A percentile compares a stretch with the other conserved stretches of the same genome.
Evolutionary conservation across 2,113 vertebrate species (phyloP).

Genomic region (Albula glossodonta): DNA sequence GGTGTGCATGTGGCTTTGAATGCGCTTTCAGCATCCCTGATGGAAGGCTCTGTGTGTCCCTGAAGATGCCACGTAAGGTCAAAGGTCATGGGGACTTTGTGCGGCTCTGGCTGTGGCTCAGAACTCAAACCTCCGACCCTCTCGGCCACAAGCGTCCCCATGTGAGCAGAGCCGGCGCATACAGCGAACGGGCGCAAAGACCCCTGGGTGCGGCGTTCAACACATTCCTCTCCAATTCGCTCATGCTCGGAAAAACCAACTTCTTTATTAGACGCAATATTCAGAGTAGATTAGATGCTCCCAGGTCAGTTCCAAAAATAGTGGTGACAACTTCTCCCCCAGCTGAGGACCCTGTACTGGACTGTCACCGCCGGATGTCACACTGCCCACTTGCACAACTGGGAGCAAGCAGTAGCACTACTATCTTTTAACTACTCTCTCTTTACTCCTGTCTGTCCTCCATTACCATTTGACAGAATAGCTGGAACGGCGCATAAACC

Average conservation of each 20-base stretch:
- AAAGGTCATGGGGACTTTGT: neutral
- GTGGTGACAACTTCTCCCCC: conserved; percentile 26
- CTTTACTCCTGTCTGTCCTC: neutral
- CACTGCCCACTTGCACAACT: neutral
- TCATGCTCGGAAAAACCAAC: conserved; percentile 63
- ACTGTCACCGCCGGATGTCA: neutral
- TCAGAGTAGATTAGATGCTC: conserved; percentile 58
- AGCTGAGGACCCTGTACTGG: conserved; percentile 55
- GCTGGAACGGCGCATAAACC: too few species aligned
- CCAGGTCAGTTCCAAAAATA: conserved; percentile 45
- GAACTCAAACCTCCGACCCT: conserved; percentile 21
- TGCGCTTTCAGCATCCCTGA: conserved; percentile 7
- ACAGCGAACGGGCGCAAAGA: conserved; percentile 4
- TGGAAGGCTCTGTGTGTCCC: neutral
- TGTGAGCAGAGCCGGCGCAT: conserved; percentile 13
- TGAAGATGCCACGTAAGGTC: conserved; percentile 24
- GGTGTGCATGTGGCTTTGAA: conserved; percentile 23
- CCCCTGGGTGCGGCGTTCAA: conserved; percentile 34
- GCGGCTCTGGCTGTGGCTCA: conserved; percentile 5
- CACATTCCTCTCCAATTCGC: conserved; percentile 57
- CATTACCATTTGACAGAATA: neutral
- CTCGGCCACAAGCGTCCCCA: neutral
- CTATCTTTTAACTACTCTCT: neutral
- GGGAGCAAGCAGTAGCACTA: neutral
- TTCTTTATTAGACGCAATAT: conserved; percentile 58